A percentile compares a stretch with the other conserved stretches of the same genome.
phyloP scores from a whole-genome alignment of 2,113 vertebrate species.

The Oenanthe melanoleuca region DNA sequence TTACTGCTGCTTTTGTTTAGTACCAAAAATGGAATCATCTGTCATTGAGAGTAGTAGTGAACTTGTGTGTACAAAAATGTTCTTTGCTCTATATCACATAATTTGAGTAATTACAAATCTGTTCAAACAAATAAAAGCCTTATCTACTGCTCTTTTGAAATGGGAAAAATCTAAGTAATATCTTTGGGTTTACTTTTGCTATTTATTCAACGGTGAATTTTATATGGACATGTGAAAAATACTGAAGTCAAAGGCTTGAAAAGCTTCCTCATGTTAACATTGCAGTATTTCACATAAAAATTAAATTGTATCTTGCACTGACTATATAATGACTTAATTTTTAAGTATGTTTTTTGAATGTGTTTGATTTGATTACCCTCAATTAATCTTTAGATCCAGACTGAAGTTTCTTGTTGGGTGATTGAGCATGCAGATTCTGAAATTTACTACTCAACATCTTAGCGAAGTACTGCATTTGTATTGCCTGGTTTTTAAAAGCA shows the following conservation, averaged over 20 bases:
- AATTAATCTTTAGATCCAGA: neutral
- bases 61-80: neutral
- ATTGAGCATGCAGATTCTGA: neutral
- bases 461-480: neutral
- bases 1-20: neutral
- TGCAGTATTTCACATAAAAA: neutral
- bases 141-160: neutral
- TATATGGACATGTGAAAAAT: neutral
- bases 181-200: neutral
- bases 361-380: neutral
- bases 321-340: neutral
- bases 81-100: neutral
- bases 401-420: neutral
- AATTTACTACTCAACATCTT: neutral
- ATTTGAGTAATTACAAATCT: neutral
- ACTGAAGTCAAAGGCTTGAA: neutral
- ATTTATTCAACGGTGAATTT: neutral
- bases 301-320: neutral
- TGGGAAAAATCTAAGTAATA: neutral
- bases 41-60: neutral
- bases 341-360: neutral
- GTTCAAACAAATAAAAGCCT: neutral
- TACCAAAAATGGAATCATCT: neutral
- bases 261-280: neutral
- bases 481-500: neutral